These are phyloP conservation scores for Apamea epomidion DNA, from an alignment of 2,888 invertebrate genomes.

Conservation along the genomic window DNA sequence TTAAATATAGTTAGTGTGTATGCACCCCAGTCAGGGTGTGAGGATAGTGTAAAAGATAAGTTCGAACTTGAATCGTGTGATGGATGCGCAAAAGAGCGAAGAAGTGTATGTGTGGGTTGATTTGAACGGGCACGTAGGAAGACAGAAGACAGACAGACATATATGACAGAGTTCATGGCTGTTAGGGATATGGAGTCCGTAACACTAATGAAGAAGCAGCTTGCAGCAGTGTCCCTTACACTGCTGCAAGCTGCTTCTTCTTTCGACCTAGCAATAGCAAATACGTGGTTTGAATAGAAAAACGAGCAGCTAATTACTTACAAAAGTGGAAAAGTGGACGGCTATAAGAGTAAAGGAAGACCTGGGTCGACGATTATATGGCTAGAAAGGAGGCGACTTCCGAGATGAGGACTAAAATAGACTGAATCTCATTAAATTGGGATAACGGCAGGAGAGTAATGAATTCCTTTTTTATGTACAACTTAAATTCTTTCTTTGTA, in stretches of 20 bases:
- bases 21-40: not conserved
- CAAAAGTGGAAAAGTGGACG: not conserved
- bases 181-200: not conserved
- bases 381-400: not conserved
- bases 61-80: not conserved
- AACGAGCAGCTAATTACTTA: not conserved
- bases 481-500: not conserved
- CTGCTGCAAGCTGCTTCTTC: not conserved
- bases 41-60: not conserved
- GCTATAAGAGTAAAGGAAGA: not conserved
- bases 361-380: no score
- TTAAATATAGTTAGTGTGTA: not conserved
- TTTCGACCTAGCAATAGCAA: not conserved
- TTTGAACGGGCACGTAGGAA: not conserved
- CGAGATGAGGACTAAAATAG: not conserved
- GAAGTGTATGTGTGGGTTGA: not conserved
- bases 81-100: not conserved
- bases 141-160: not conserved
- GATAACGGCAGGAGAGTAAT: no score
- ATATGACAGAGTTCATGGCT: not conserved
- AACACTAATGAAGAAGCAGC: not conserved
- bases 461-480: not conserved
- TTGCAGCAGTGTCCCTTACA: no score
- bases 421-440: not conserved
- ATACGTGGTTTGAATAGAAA: not conserved